Evolutionary conservation across 1,140 invertebrate species (phyloP), one percentile per base, ranked within the genome.

Genomic region (Laupala kohalensis): DNA sequence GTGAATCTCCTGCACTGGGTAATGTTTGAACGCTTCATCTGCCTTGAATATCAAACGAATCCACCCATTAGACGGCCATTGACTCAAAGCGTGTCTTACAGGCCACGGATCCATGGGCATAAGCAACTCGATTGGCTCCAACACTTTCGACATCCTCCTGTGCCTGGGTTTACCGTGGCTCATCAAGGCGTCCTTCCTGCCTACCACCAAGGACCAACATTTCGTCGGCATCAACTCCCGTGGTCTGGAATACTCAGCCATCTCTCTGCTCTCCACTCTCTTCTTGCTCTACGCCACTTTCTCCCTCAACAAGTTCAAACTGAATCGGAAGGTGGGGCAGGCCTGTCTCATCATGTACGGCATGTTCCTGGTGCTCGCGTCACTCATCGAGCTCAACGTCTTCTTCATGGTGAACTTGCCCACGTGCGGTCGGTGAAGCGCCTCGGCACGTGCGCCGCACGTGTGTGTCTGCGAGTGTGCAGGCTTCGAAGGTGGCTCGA

Each of bases 81-180:
- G n/a, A n/a, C n/a, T n/a, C n/a, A n/a, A n/a, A n/a, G n/a, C n/a
- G n/a, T 77, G 26, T 74, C 72, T 76, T 78, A 70, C 77, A 93
- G 92, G 91, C 73, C 90, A 92, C 76, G 91, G 91, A 62, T 90
- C 90, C n/a, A 94, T 94, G 92, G 92, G 92, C 4, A 90, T 95
- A 73, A 91, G 90, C 78, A 95, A 93, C 78, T 92, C 92, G 0
- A 92, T 95, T 76, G 92, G 92, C n/a, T 93, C 92, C 1, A 95
- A 94, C 76, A 94, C 92, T 4, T 94, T 94, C 78, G 92, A 94
- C 77, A 93, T 94, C 76, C 81, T 94, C 13, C 80, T 94, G 4
- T 94, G 92, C 75, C 80, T 94, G 70, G 92, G 92, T n/a, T 81
- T 94, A 15, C 92, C 92, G 2, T 94, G 92, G 92, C 82, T 94